Percentiles rank a stretch among this genome's conserved stretches.
Conservation (phyloP, 2,113 vertebrate species). For the Platichthys flesus region DNA sequence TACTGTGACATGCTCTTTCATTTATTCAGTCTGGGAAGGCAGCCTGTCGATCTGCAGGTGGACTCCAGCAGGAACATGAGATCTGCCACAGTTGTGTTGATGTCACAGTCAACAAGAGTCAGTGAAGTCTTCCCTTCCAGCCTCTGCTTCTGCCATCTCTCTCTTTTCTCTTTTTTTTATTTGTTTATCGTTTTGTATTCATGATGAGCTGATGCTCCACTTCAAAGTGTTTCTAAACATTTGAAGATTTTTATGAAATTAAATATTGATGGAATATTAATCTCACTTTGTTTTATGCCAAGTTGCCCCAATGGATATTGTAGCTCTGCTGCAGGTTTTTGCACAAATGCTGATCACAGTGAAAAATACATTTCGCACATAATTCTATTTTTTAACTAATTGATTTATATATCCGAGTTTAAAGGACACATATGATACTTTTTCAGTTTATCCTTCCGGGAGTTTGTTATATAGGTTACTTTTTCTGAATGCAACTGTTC, state of each 20-base stretch:
- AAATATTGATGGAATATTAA: conserved; percentile 30
- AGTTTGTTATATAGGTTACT: no score
- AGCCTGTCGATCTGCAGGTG: conserved; percentile 8
- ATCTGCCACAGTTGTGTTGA: conserved; percentile 26
- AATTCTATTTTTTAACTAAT: no score
- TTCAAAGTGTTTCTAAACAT: conserved; percentile 4
- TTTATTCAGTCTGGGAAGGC: conserved; percentile 31
- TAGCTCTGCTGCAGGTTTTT: not conserved
- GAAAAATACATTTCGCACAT: not conserved
- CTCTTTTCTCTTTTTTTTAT: conserved; percentile 5
- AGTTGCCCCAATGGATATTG: not conserved
- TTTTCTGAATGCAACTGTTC: no score
- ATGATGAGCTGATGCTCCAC: not conserved
- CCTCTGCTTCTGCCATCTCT: conserved; percentile 14
- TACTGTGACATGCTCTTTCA: conserved; percentile 19
- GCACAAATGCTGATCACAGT: no score
- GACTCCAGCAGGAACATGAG: conserved; percentile 25
- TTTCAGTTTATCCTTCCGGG: no score
- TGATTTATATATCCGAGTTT: no score
- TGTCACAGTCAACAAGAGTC: conserved; percentile 29
- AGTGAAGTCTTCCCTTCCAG: conserved; percentile 30
- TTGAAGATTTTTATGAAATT: not conserved
- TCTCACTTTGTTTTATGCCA: conserved; percentile 7
- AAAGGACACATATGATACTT: no score
- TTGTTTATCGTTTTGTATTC: not conserved